Evolutionary conservation across 2,888 invertebrate species (phyloP), one percentile per base, ranked within the genome.

Genomic region (Cephus sareptanus): DNA sequence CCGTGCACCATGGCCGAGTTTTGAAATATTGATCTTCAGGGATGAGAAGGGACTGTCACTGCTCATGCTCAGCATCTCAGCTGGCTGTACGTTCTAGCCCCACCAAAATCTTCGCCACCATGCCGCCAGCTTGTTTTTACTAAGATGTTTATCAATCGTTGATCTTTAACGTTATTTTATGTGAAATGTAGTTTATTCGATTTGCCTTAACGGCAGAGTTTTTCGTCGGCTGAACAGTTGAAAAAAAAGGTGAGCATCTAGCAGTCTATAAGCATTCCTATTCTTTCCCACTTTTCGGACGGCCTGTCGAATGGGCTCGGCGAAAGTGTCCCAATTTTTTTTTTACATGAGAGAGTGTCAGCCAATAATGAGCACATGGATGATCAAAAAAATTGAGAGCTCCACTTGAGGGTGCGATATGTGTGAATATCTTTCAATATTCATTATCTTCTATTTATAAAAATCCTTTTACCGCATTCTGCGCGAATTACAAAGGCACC

Each of bases 161-260:
- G 81, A 88, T 76, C 79, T 80, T 85, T 84, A 79, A 81, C 82
- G 85, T 88, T 90, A 82, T 82, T 87, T 84, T 87, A 87, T 87
- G 84, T 81, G 87, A 88, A 84, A 90, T 90, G 89, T 90, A 90
- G 89, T 89, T 86, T 87, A 87, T 88, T 87, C 78, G 79, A 84
- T 84, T 83, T 87, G 89, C 89, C 90, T 86, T 87, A 81, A 87
- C 83, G 90, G 90, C 88, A 89, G 87, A 78, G 70, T 81, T 80
- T 76, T 83, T 85, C 79, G 76, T 84, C 85, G 79, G 76, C 80
- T 79, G 83, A 83, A 85, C 81, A 79, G 86, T 86, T 80, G 79
- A 79, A 82, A 82, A 82, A 82, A 88, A 90, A 87, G 89, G 89
- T 90, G 79, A 85, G 85, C 82, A 74, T 70, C 40, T 23, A 56